Percentiles rank a stretch among this genome's conserved stretches.
These are phyloP conservation scores for Ptilorrhoa leucosticta DNA, from an alignment of 2,113 vertebrate genomes.

Conservation along the genomic window DNA sequence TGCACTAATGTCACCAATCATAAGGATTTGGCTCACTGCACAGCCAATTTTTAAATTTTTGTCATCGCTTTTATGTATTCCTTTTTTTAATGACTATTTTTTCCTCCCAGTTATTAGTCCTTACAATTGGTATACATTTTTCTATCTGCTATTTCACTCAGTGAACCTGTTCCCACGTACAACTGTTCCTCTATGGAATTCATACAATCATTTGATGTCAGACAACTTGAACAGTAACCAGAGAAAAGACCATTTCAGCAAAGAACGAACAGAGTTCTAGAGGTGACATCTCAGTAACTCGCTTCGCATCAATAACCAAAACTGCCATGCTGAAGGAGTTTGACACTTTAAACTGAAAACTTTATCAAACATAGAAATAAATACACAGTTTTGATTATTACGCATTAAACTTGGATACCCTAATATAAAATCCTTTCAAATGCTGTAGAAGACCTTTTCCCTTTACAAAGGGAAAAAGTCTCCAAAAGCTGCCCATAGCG, in stretches of 20 bases:
- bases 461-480: not conserved
- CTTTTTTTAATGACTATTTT: not conserved
- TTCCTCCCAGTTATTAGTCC: not conserved
- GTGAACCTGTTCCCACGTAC: not conserved
- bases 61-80: accelerated
- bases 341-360: not conserved
- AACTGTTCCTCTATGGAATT: not conserved
- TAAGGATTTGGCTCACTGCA: not conserved
- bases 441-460: not conserved
- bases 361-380: not conserved
- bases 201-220: not conserved
- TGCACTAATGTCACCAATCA: not conserved
- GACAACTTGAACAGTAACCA: not conserved
- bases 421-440: not conserved
- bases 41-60: not conserved
- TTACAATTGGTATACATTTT: not conserved
- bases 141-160: not conserved
- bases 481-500: not conserved
- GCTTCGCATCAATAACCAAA: not conserved
- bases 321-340: not conserved
- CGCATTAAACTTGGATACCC: not conserved
- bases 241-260: not conserved
- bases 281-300: not conserved
- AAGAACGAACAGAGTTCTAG: not conserved
- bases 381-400: not conserved